A percentile compares a stretch with the other conserved stretches of the same genome.
phyloP scores from a whole-genome alignment of 2,797 vertebrate genomes.

The Hemibagrus guttatus region DNA sequence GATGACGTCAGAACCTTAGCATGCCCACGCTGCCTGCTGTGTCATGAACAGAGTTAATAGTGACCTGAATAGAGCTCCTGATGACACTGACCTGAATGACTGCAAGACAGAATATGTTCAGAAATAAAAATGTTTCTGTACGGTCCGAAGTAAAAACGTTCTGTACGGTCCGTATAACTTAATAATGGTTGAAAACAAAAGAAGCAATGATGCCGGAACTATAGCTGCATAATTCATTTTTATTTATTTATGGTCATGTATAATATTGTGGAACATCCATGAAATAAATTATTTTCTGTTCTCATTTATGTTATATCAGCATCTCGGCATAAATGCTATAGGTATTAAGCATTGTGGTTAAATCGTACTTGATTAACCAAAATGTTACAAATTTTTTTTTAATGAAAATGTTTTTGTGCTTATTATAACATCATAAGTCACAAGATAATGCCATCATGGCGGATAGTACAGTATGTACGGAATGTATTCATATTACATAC shows the following conservation, averaged over 20 bases:
- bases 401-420: too few species aligned
- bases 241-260: background rate
- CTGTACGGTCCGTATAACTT: background rate
- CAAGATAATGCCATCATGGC: too few species aligned
- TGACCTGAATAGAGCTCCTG: constrained; percentile 9
- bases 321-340: too few species aligned
- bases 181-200: background rate
- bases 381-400: too few species aligned
- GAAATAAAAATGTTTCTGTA: background rate
- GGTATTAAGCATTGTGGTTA: too few species aligned
- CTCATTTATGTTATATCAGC: background rate
- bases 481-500: too few species aligned
- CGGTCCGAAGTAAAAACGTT: background rate
- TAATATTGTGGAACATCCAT: background rate
- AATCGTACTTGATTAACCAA: too few species aligned
- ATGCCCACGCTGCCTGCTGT: background rate
- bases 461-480: too few species aligned
- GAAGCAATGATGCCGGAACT: background rate
- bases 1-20: background rate
- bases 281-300: background rate
- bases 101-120: background rate
- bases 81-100: constrained; percentile 6
- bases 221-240: background rate
- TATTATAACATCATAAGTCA: too few species aligned
- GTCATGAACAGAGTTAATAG: constrained; percentile 7